A percentile compares a stretch with the other conserved stretches of the same genome.
Conservation (phyloP, 2,797 vertebrate genomes). For the Nothura maculosa region DNA sequence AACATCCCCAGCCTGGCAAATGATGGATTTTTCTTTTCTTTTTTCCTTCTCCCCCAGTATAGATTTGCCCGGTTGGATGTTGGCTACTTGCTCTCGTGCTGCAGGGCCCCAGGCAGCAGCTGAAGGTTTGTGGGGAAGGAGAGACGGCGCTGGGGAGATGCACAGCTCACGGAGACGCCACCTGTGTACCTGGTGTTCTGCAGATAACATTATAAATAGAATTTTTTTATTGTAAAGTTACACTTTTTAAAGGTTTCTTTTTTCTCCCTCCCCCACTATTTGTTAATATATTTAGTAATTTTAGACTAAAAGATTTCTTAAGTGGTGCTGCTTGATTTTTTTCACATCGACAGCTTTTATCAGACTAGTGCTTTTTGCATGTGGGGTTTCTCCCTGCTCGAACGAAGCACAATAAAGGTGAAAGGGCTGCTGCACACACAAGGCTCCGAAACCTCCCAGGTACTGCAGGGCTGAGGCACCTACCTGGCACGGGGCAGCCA, state of each 20-base stretch:
- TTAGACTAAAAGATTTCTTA: not conserved
- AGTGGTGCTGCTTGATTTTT: not conserved
- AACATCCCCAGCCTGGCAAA: not conserved
- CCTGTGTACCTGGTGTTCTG: not conserved
- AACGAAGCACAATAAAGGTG: not conserved
- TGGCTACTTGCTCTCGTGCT: not conserved
- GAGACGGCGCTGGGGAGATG: too few species aligned
- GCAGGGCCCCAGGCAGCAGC: not conserved
- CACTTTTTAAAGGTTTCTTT: not conserved
- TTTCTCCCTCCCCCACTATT: fast-evolving
- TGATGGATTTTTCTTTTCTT: not conserved
- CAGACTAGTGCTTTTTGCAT: not conserved
- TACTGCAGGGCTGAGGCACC: not conserved
- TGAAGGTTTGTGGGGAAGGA: too few species aligned
- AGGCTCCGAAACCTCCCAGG: not conserved
- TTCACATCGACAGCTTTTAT: not conserved
- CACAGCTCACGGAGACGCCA: fast-evolving
- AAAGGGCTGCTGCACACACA: not conserved
- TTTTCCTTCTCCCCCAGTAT: too few species aligned
- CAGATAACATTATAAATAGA: not conserved
- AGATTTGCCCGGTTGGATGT: not conserved
- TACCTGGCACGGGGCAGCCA: not conserved
- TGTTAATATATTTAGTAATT: not conserved
- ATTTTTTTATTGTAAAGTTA: not conserved
- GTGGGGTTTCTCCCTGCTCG: not conserved